Evolutionary conservation across 2,888 invertebrate species (phyloP).

Genomic region (Drosophila atroscutellata): DNA sequence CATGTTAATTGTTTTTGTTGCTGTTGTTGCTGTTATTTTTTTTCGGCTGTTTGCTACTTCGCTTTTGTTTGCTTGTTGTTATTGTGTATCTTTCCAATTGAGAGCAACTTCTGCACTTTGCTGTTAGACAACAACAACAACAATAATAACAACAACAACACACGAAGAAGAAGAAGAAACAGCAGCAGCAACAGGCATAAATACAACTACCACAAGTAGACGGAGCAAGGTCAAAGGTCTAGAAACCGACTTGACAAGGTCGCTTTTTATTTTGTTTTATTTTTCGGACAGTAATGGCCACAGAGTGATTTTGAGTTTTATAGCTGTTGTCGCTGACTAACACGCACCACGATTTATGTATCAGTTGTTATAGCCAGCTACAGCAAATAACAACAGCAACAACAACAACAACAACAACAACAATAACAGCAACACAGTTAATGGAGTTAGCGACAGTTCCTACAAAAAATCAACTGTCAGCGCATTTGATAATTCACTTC

Average conservation of each 20-base stretch:
- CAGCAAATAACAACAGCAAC: not conserved
- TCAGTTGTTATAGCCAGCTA: slow-evolving; percentile 21
- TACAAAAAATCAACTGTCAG: slow-evolving; percentile 70
- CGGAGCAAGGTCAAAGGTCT: slow-evolving; percentile 76
- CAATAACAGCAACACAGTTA: slow-evolving; percentile 13
- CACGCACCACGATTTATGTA: slow-evolving; percentile 73
- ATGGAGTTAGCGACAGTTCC: slow-evolving; percentile 43
- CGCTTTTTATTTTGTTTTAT: slow-evolving; percentile 27
- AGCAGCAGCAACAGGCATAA: slow-evolving; percentile 35
- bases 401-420: not conserved
- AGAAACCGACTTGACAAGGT: slow-evolving; percentile 73
- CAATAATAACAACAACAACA: slow-evolving; percentile 32
- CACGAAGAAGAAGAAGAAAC: slow-evolving; percentile 23
- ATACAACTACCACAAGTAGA: slow-evolving; percentile 56
- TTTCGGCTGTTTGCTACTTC: slow-evolving; percentile 32
- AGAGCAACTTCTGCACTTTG: slow-evolving; percentile 71
- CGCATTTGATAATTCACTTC: slow-evolving; percentile 74
- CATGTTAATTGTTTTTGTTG: slow-evolving; percentile 45
- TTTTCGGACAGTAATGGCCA: slow-evolving; percentile 71
- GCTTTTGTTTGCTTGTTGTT: slow-evolving; percentile 35
- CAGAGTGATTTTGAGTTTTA: slow-evolving; percentile 68
- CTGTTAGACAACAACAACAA: slow-evolving; percentile 43
- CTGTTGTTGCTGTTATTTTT: slow-evolving; percentile 11
- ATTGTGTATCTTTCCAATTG: slow-evolving; percentile 75
- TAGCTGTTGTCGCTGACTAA: slow-evolving; percentile 64